Evolutionary conservation across 2,888 invertebrate species (phyloP).

Genomic region (Chloromyia formosa): DNA sequence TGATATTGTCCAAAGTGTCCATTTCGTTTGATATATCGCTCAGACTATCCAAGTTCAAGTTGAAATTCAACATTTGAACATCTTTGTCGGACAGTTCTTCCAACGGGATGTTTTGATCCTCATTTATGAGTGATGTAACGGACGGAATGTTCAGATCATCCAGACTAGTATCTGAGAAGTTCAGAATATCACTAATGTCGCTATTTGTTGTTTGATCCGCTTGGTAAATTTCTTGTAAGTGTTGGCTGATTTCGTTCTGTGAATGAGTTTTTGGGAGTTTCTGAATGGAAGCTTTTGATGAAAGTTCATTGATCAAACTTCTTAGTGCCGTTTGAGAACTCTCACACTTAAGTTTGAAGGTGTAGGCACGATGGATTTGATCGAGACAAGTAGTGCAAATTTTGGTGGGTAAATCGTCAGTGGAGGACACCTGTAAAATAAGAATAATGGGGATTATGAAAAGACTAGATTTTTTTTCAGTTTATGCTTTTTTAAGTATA

Average conservation of each 20-base stretch:
- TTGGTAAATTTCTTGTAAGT: neutral
- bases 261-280: neutral
- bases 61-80: neutral
- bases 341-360: conserved; percentile 24
- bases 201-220: neutral
- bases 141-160: conserved; percentile 1
- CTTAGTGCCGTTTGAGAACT: neutral
- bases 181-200: neutral
- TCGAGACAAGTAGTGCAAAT: conserved; percentile 14
- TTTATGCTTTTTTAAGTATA: too few relatives aligned
- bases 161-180: neutral
- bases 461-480: neutral
- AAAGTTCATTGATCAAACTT: neutral
- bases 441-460: neutral
- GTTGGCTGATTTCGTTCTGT: neutral
- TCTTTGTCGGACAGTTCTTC: conserved; percentile 5
- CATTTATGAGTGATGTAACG: neutral
- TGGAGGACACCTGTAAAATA: neutral
- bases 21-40: conserved; percentile 6
- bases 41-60: conserved; percentile 15
- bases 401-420: conserved; percentile 10
- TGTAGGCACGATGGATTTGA: conserved; percentile 28
- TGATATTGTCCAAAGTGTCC: conserved; percentile 16
- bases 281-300: neutral
- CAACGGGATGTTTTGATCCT: neutral